Evolutionary conservation across 2,113 vertebrate species (phyloP), one percentile per base, ranked within the genome.

Genomic region (Etia nguti): DNA sequence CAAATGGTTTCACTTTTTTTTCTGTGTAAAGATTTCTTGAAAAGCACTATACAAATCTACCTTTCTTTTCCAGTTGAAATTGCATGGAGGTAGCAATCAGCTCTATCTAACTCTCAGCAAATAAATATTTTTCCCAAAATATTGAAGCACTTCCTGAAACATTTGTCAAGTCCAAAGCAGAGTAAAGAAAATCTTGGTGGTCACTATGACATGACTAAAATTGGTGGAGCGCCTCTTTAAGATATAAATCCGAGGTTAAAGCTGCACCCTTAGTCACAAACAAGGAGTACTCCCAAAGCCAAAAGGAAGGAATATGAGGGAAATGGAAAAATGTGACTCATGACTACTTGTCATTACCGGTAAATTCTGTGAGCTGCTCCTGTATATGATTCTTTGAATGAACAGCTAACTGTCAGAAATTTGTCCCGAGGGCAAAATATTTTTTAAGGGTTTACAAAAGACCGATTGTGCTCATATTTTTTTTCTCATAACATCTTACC

Each of bases 391-490:
- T 20, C 15, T 70, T 84, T 60, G 57, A 89, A 52, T 75, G 75
- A 82, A 88, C 2, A 6, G 31, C 80, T 41, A 65, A 79, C 54
- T 84, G 79, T 89, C 38, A 80, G 10, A 68, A 84, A 65, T 20
- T 41, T 16, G 38, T 43, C 31, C 54, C 29, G 2, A 12, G 24
- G 34, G 6, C 13, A 2, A 73, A 62, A 54, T 15, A 13, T 68
- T 48, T 48, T 77, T 82, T 43, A 20, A 70, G 55, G 50, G 84
- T 26, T 31, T 54, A 48, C 24, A 22, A 90, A 79, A 12, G 16
- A 70, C 81, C 10, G n/a, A 73, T 83, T 91, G 81, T 89, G 81
- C 91, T 82, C 83, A 79, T 86, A 54, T 34, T 46, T 24, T 80
- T 31, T 81, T 50, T 87, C 48, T 82, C 13, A 29, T 81, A 43